phyloP scores from a whole-genome alignment of 2,888 invertebrate species.

The Neoitamus cyanurus region DNA sequence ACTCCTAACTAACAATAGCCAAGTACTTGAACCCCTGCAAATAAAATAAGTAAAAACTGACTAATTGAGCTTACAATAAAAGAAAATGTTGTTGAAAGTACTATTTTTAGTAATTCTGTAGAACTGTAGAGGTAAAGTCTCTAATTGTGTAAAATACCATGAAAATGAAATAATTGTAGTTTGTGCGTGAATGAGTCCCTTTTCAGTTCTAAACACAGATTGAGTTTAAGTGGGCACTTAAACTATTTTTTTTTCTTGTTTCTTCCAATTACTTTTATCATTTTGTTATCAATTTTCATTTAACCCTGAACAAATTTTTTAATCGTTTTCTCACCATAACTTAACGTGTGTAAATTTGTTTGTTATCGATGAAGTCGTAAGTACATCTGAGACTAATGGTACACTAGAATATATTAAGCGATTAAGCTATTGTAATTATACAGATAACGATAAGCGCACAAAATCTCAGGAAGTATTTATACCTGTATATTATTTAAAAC shows the following conservation, averaged over 20 bases:
- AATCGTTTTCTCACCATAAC: background rate
- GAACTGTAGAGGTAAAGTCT: slow-evolving; percentile 6
- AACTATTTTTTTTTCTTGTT: background rate
- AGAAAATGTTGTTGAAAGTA: slow-evolving; percentile 22
- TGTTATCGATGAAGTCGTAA: background rate
- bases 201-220: background rate
- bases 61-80: slow-evolving; percentile 36
- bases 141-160: background rate
- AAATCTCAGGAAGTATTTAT: slow-evolving; percentile 36
- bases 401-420: slow-evolving; percentile 3
- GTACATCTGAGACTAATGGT: slow-evolving; percentile 13
- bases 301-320: background rate
- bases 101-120: slow-evolving; percentile 19
- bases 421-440: slow-evolving; percentile 18
- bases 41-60: slow-evolving; percentile 23
- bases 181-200: slow-evolving; percentile 6
- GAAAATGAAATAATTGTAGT: background rate
- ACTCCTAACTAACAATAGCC: background rate
- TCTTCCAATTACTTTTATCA: background rate
- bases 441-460: slow-evolving; percentile 25
- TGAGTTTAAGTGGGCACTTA: background rate
- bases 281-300: background rate
- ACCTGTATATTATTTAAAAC: background rate
- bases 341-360: background rate
- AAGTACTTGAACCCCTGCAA: background rate